Conservation (phyloP, 2,888 invertebrate genomes). For the Onchidella celtica region DNA sequence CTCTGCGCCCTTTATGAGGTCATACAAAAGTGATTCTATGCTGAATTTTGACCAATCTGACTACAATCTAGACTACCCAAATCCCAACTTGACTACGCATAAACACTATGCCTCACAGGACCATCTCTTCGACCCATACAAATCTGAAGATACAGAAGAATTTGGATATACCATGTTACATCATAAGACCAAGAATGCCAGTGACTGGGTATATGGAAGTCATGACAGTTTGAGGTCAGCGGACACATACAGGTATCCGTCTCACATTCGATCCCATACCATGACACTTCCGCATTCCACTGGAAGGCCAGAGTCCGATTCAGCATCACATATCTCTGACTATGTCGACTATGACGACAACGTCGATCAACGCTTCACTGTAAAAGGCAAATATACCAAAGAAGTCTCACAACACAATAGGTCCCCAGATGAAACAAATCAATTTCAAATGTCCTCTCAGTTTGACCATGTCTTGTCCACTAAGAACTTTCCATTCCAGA, state of each 20-base stretch:
- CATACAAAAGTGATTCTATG: conserved; percentile 18
- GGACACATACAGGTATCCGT: background rate
- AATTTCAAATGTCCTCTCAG: background rate
- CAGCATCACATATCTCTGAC: background rate
- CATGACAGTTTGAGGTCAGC: background rate
- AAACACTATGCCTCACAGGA: background rate
- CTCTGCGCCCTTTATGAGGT: conserved; percentile 7
- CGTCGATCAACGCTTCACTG: background rate
- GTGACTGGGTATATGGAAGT: background rate
- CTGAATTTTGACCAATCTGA: background rate
- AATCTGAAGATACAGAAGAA: background rate
- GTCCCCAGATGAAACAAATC: background rate
- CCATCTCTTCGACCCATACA: background rate
- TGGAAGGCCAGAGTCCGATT: background rate
- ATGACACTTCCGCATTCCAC: background rate
- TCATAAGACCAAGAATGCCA: background rate
- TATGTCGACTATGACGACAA: background rate
- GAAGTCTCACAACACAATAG: too few relatives aligned
- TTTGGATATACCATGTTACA: background rate
- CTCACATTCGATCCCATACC: background rate
- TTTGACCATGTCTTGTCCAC: conserved; percentile 28
- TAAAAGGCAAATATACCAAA: background rate
- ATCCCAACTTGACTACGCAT: background rate
- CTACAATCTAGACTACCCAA: too few relatives aligned
- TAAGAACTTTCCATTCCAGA: background rate